A percentile compares a stretch with the other conserved stretches of the same genome.
Conservation (phyloP, 2,113 vertebrate genomes). For the Hoplias malabaricus region DNA sequence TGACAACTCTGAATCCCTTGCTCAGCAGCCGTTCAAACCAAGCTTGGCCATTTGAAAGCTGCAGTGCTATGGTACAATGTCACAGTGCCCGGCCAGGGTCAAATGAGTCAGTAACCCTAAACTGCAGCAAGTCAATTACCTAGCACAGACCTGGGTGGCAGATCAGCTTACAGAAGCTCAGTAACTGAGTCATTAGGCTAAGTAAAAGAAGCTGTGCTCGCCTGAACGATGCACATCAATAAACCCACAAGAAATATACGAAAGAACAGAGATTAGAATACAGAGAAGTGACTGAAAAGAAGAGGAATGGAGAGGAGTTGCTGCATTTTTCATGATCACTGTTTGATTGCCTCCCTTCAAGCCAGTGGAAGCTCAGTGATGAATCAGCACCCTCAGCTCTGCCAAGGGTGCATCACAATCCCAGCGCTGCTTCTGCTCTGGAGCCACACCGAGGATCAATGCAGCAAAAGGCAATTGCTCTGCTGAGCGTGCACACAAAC, state of each 20-base stretch:
- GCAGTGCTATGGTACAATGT: background rate
- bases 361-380: background rate
- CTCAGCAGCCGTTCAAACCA: no score
- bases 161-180: background rate
- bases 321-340: background rate
- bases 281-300: background rate
- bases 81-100: background rate
- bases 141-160: background rate
- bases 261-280: background rate
- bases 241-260: background rate
- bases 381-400: background rate
- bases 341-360: conserved; percentile 5
- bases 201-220: background rate
- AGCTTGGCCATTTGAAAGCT: background rate
- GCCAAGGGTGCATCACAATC: background rate
- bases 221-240: background rate
- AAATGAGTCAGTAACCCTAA: background rate
- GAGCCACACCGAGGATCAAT: background rate
- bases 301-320: background rate
- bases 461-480: background rate
- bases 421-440: background rate
- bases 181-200: background rate
- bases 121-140: background rate
- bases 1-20: background rate
- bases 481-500: background rate